These are phyloP conservation scores for Noctua pronuba DNA, from an alignment of 2,888 invertebrate species.

Conservation along the genomic window DNA sequence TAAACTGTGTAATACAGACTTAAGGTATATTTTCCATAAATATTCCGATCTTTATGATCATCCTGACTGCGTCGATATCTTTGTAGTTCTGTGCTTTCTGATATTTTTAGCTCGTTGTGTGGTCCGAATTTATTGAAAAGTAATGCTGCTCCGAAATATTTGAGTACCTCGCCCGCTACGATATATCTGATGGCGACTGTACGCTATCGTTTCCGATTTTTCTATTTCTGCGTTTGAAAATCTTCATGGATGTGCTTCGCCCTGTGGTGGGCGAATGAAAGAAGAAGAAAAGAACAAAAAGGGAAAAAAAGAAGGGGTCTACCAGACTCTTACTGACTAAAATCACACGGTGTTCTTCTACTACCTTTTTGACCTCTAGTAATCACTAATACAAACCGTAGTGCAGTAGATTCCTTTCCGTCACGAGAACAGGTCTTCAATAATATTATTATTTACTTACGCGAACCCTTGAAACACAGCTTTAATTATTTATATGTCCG, in stretches of 20 bases:
- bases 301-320: too few relatives aligned
- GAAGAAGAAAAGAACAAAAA: too few relatives aligned
- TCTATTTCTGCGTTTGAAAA: background rate
- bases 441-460: conserved; percentile 30
- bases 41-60: too few relatives aligned
- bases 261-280: background rate
- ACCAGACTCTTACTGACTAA: background rate
- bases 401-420: background rate
- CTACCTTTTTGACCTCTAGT: background rate
- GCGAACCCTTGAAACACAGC: background rate
- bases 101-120: too few relatives aligned
- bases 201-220: background rate
- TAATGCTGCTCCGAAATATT: too few relatives aligned
- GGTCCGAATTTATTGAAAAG: too few relatives aligned
- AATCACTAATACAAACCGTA: background rate
- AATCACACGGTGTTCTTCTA: background rate
- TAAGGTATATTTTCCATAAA: too few relatives aligned
- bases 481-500: conserved; percentile 11
- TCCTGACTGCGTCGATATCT: too few relatives aligned
- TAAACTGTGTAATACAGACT: too few relatives aligned
- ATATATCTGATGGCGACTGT: too few relatives aligned
- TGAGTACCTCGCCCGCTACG: too few relatives aligned
- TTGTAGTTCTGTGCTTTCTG: too few relatives aligned
- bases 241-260: background rate
- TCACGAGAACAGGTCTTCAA: background rate